Conservation (phyloP, 2,888 invertebrate species). For the Drosophila tripunctata region DNA sequence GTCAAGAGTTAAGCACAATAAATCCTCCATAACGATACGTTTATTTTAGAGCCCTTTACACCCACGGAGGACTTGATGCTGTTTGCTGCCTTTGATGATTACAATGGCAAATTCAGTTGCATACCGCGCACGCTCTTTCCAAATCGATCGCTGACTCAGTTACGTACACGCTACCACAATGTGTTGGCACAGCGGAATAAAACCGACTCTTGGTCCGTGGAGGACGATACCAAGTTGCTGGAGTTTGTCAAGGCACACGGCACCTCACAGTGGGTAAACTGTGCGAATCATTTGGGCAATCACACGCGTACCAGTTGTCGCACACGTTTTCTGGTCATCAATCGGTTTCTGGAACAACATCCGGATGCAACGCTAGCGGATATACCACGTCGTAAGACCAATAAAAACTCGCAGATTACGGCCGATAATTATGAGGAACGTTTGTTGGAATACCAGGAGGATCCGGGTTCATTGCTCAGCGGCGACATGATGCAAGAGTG, state of each 20-base stretch:
- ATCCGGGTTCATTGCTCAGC: constrained; percentile 36
- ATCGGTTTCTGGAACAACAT: constrained; percentile 85
- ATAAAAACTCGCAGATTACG: constrained; percentile 63
- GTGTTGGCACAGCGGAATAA: constrained; percentile 83
- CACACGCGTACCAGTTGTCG: constrained; percentile 87
- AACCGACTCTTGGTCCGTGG: constrained; percentile 86
- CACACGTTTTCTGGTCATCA: constrained; percentile 86
- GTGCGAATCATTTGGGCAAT: constrained; percentile 85
- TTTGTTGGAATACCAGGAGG: constrained; percentile 61
- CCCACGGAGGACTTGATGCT: constrained; percentile 88
- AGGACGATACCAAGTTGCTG: constrained; percentile 87
- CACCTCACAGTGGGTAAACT: constrained; percentile 85
- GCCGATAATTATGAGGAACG: constrained; percentile 81
- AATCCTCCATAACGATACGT: not conserved
- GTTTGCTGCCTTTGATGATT: constrained; percentile 86
- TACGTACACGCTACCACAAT: constrained; percentile 87
- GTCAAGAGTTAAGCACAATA: not conserved
- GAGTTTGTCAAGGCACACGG: constrained; percentile 85
- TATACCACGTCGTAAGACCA: constrained; percentile 69
- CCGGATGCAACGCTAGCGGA: constrained; percentile 82
- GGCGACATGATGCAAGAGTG: not conserved
- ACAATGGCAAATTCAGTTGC: constrained; percentile 86
- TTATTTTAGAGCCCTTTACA: constrained; percentile 85
- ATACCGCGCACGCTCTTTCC: constrained; percentile 87
- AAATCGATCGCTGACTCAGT: constrained; percentile 87